Conservation (phyloP, 2,797 vertebrate species). For the Cuculus canorus region DNA sequence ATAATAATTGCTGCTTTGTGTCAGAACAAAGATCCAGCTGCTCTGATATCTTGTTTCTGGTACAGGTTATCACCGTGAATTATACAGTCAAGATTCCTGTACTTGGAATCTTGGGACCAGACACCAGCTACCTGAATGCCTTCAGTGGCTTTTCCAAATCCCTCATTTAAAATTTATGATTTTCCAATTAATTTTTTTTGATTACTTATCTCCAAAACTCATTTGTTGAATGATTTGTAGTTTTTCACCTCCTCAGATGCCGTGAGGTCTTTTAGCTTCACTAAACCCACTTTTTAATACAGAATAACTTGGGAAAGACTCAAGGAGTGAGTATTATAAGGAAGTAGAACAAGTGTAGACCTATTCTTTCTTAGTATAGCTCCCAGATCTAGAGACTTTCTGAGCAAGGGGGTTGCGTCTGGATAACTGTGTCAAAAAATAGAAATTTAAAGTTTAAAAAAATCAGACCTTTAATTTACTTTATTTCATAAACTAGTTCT, state of each 20-base stretch:
- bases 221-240: neutral
- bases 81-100: neutral
- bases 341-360: neutral
- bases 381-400: neutral
- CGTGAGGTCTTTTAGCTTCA: neutral
- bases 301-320: neutral
- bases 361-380: neutral
- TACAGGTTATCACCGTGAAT: rapidly evolving
- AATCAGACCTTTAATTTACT: neutral
- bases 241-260: neutral
- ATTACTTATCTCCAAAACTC: neutral
- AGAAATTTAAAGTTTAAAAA: neutral
- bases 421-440: neutral
- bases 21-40: neutral
- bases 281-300: neutral
- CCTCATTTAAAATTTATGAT: neutral
- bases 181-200: neutral
- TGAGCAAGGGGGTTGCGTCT: neutral
- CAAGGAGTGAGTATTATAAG: neutral
- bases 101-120: neutral
- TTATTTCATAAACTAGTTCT: neutral
- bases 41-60: neutral
- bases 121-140: neutral
- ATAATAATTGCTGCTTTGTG: neutral
- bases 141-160: neutral